phyloP scores from a whole-genome alignment of 2,888 invertebrate genomes.

The Petrolisthes cinctipes region DNA sequence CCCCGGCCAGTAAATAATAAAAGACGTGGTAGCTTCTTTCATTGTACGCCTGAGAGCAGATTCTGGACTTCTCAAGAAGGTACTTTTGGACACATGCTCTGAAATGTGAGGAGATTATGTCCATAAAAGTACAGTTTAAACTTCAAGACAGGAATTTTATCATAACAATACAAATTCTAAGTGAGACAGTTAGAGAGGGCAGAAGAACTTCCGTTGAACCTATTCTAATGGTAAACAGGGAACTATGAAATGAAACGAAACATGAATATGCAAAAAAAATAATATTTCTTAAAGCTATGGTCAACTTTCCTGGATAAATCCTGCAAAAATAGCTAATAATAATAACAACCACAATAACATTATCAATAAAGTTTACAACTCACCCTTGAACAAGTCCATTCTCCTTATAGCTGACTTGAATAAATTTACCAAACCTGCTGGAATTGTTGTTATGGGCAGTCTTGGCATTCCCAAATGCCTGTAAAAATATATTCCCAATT shows the following conservation, averaged over 20 bases:
- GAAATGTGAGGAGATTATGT: conserved; percentile 67
- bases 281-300: too few relatives aligned
- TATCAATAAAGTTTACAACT: conserved; percentile 67
- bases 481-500: conserved; percentile 65
- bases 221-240: too few relatives aligned
- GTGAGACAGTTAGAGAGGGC: too few relatives aligned
- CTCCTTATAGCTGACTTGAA: conserved; percentile 96
- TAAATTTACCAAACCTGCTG: conserved; percentile 96
- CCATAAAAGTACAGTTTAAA: background rate
- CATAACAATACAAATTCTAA: too few relatives aligned
- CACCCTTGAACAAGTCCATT: conserved; percentile 98
- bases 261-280: too few relatives aligned
- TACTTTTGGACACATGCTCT: conserved; percentile 96
- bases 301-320: too few relatives aligned
- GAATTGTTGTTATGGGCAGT: conserved; percentile 98
- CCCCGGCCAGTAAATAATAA: conserved; percentile 93
- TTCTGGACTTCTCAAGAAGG: conserved; percentile 93
- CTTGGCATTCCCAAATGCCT: conserved; percentile 98
- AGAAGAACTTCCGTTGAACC: too few relatives aligned
- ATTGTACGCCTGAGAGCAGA: conserved; percentile 92
- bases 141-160: background rate
- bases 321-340: background rate
- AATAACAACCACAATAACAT: background rate
- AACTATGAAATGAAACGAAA: too few relatives aligned
- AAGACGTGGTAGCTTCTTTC: conserved; percentile 98